Evolutionary conservation across 1,140 invertebrate species (phyloP).

Genomic region (Aradophagus sp.): DNA sequence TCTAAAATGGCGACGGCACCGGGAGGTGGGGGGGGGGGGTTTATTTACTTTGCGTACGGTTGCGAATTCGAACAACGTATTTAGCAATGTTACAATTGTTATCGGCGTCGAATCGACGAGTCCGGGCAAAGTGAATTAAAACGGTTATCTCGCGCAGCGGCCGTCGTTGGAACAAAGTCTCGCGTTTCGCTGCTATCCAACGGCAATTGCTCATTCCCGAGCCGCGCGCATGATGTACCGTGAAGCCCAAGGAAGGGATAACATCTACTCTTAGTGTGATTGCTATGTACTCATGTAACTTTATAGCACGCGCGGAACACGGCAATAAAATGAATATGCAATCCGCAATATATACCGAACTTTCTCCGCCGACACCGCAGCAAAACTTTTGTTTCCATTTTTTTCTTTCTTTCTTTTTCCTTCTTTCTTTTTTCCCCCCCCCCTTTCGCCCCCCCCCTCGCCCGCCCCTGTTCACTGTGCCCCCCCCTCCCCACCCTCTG

Average conservation of each 20-base stretch:
- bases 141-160: constrained; percentile 21
- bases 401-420: constrained; percentile 1
- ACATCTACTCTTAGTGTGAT: constrained; percentile 73
- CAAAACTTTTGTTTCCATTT: constrained; percentile 32
- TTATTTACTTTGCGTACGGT: too few relatives aligned
- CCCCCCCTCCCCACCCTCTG: too few relatives aligned
- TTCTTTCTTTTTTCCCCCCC: too few relatives aligned
- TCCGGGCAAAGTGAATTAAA: constrained; percentile 21
- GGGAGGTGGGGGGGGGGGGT: too few relatives aligned
- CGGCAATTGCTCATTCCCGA: constrained; percentile 38
- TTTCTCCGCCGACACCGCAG: constrained; percentile 32
- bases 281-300: constrained; percentile 71
- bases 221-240: constrained; percentile 39
- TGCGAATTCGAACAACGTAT: background rate
- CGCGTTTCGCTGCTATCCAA: constrained; percentile 30
- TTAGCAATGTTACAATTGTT: constrained; percentile 6
- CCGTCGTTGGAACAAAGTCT: constrained; percentile 8
- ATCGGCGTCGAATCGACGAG: constrained; percentile 22
- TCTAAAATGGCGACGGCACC: too few relatives aligned
- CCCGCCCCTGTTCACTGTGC: too few relatives aligned
- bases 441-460: too few relatives aligned
- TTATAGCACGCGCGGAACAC: constrained; percentile 64
- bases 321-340: constrained; percentile 62
- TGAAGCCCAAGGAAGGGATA: constrained; percentile 62
- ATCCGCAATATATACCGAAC: constrained; percentile 45